Evolutionary conservation across 2,113 vertebrate genomes (phyloP).

Genomic region (Brienomyrus longianalis): DNA sequence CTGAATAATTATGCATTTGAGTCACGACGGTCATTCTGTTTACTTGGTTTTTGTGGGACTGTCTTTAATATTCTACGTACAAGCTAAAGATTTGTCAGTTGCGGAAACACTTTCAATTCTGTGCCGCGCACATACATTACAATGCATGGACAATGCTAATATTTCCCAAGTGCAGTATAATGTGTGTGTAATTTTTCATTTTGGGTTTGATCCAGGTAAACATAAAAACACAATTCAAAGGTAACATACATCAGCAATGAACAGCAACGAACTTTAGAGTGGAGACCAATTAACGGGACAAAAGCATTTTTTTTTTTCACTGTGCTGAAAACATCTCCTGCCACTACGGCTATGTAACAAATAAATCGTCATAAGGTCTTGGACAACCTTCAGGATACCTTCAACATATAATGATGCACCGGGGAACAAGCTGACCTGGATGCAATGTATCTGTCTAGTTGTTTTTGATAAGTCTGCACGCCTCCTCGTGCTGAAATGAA

Average conservation of each 20-base stretch:
- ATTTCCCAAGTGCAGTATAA: neutral
- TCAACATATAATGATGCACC: neutral
- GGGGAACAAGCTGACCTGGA: slow-evolving; percentile 5
- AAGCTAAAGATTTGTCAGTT: neutral
- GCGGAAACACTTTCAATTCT: neutral
- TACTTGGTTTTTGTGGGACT: neutral
- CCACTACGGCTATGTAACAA: neutral
- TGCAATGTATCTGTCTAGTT: neutral
- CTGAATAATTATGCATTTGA: neutral
- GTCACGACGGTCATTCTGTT: neutral
- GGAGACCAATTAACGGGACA: neutral
- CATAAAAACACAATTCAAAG: neutral
- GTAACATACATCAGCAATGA: neutral
- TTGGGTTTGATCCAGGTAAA: neutral
- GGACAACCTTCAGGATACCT: neutral
- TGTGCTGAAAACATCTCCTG: neutral
- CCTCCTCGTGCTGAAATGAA: neutral
- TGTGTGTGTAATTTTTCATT: neutral
- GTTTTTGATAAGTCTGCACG: slow-evolving; percentile 2
- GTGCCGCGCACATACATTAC: neutral
- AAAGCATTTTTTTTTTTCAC: neutral
- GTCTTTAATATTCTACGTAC: neutral
- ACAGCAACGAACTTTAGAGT: neutral
- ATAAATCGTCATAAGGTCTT: neutral
- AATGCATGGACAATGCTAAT: neutral